Evolutionary conservation across 2,113 vertebrate species (phyloP).

Genomic region (Leptodactylus fuscus): DNA sequence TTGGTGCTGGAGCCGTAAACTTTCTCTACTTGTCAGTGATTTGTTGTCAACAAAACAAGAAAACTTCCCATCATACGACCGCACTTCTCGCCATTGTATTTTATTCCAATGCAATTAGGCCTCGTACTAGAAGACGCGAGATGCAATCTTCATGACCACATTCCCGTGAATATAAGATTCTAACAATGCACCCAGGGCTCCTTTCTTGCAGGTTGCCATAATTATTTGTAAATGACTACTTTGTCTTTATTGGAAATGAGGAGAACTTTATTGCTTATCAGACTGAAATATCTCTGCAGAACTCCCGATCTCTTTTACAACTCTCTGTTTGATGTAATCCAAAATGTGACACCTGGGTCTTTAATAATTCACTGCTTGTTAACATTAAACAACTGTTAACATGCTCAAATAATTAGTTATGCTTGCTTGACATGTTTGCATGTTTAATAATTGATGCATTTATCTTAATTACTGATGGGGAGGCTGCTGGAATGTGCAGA

Average conservation of each 20-base stretch:
- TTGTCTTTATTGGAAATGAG: constrained; percentile 40
- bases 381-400: constrained; percentile 99
- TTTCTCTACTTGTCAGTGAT: not conserved
- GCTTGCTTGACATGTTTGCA: constrained; percentile 99
- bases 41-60: not conserved
- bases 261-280: constrained; percentile 73
- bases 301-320: constrained; percentile 78
- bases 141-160: not conserved
- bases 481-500: constrained; percentile 90
- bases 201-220: constrained; percentile 48
- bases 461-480: constrained; percentile 99
- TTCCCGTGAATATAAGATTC: constrained; percentile 28
- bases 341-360: constrained; percentile 87
- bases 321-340: constrained; percentile 87
- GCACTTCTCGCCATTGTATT: not conserved
- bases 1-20: not conserved
- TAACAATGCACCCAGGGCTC: constrained; percentile 42
- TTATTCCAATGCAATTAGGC: not conserved
- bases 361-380: constrained; percentile 99
- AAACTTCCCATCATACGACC: not conserved
- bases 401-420: constrained; percentile 99
- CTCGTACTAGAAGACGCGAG: not conserved
- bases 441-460: constrained; percentile 99
- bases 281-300: constrained; percentile 76
- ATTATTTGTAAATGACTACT: constrained; percentile 55